Evolutionary conservation across 2,113 vertebrate species (phyloP).

Genomic region (Sminthopsis crassicaudata): DNA sequence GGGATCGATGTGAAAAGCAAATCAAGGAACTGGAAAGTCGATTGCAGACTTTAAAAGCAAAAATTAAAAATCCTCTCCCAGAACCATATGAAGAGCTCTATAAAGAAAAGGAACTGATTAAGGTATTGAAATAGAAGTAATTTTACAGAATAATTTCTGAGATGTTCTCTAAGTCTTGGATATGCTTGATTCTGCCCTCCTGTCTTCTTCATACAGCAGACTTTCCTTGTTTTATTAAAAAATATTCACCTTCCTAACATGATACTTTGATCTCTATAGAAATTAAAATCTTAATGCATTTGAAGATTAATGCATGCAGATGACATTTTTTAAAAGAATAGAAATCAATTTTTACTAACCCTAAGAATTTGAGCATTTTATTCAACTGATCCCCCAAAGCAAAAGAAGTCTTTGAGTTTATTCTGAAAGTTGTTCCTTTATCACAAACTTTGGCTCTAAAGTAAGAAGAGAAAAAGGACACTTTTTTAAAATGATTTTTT

Average conservation of each 20-base stretch:
- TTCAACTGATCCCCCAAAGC: not conserved
- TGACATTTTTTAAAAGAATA: not conserved
- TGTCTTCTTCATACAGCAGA: not conserved
- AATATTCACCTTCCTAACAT: constrained; percentile 18
- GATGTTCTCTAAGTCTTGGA: not conserved
- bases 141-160: not conserved
- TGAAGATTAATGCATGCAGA: not conserved
- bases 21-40: constrained; percentile 80
- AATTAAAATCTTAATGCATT: not conserved
- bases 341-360: not conserved
- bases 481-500: not conserved
- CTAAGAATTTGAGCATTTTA: not conserved
- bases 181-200: constrained; percentile 14
- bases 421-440: constrained; percentile 32
- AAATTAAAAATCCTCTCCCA: constrained; percentile 86
- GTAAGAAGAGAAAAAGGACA: constrained; percentile 29
- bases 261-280: not conserved
- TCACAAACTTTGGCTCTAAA: constrained; percentile 33
- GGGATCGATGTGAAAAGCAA: constrained; percentile 87
- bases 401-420: constrained; percentile 22
- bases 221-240: not conserved
- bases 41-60: constrained; percentile 85
- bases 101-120: constrained; percentile 80
- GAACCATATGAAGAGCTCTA: constrained; percentile 85
- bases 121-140: constrained; percentile 84